phyloP scores from a whole-genome alignment of 1,140 invertebrate species.

The Drosophila nigrodunni region DNA sequence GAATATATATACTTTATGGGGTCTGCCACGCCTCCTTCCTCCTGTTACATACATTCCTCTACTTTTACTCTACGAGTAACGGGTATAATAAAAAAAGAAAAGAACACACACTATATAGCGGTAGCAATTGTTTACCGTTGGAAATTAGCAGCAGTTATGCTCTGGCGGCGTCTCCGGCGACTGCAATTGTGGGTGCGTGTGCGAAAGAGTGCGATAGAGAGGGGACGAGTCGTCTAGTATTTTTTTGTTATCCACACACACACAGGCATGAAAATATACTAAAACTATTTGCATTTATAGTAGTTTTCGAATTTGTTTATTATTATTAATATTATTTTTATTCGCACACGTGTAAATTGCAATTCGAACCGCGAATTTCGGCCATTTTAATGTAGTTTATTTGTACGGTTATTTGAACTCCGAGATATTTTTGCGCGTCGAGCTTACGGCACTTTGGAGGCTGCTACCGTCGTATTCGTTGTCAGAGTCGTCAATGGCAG shows the following conservation, averaged over 20 bases:
- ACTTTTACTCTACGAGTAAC: too few relatives aligned
- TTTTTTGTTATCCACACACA: conserved; percentile 5
- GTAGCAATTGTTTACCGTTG: conserved; percentile 71
- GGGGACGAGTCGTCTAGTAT: conserved; percentile 13
- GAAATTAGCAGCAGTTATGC: conserved; percentile 65
- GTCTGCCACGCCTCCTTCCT: too few relatives aligned
- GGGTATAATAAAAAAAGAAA: conserved; percentile 22
- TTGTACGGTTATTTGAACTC: conserved; percentile 72
- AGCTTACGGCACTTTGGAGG: conserved; percentile 37
- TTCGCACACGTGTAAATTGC: conserved; percentile 44
- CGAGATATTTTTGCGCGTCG: conserved; percentile 60
- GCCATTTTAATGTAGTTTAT: conserved; percentile 64
- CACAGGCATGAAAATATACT: not conserved
- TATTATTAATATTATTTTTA: conserved; percentile 23
- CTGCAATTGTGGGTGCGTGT: conserved; percentile 55
- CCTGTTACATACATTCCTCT: too few relatives aligned
- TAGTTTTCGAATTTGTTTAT: conserved; percentile 21
- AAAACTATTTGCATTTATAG: not conserved
- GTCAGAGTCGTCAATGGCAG: conserved; percentile 53
- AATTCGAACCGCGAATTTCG: not conserved
- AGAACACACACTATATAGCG: conserved; percentile 4
- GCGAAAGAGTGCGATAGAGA: conserved; percentile 29
- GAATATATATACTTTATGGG: too few relatives aligned
- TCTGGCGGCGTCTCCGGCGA: conserved; percentile 46
- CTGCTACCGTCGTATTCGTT: conserved; percentile 42